Conservation (phyloP, 1,140 invertebrate genomes). For the Zaprionus camerounensis region DNA sequence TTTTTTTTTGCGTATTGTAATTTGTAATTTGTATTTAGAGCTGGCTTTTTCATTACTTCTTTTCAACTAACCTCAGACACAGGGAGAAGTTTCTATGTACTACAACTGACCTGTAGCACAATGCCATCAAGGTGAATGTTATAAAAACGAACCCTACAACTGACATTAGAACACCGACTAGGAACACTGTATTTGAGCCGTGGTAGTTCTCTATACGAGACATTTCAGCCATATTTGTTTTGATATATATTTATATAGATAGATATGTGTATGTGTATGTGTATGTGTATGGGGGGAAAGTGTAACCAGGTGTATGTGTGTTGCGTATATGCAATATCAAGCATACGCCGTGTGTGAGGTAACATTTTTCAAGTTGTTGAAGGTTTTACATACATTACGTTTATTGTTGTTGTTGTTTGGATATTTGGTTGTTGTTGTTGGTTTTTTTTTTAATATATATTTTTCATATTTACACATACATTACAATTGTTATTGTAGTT, state of each 20-base stretch:
- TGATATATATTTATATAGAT: conserved; percentile 34
- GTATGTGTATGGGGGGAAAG: background rate
- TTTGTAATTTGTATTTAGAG: conserved; percentile 84
- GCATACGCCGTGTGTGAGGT: conserved; percentile 38
- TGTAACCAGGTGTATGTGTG: conserved; percentile 6
- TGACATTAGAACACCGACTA: conserved; percentile 98
- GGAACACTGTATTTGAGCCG: conserved; percentile 97
- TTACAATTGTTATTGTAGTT: conserved; percentile 26
- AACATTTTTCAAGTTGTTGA: conserved; percentile 26
- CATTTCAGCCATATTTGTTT: conserved; percentile 64
- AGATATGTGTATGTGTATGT: conserved; percentile 12
- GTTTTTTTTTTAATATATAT: conserved; percentile 11
- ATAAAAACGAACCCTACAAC: conserved; percentile 99
- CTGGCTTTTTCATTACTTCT: conserved; percentile 86
- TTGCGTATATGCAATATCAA: conserved; percentile 42
- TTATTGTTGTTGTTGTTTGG: conserved; percentile 25
- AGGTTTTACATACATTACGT: conserved; percentile 45
- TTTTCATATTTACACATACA: conserved; percentile 24
- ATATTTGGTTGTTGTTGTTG: conserved; percentile 15
- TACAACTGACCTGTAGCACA: conserved; percentile 99
- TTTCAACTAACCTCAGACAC: conserved; percentile 96
- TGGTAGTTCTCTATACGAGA: conserved; percentile 92
- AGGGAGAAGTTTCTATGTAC: conserved; percentile 98
- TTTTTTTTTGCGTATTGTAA: conserved; percentile 22
- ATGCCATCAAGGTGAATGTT: conserved; percentile 98